These are phyloP conservation scores for Pseudomugil tenellus DNA, from an alignment of 2,797 vertebrate species.

Conservation along the genomic window DNA sequence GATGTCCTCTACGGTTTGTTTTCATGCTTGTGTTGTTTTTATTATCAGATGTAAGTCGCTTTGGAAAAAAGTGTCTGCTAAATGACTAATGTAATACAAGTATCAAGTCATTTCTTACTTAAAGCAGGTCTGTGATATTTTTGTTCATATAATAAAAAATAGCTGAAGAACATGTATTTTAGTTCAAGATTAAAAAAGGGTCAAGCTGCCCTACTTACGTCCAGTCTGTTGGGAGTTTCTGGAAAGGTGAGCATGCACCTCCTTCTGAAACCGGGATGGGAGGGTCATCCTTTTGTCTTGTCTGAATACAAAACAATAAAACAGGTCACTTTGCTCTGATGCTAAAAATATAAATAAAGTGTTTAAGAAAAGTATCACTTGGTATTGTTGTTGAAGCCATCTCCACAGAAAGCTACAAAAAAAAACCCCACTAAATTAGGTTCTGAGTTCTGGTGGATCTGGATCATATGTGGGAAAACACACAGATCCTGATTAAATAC, in stretches of 20 bases:
- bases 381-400: neutral
- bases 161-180: constrained; percentile 29
- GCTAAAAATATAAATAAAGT: neutral
- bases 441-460: neutral
- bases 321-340: constrained; percentile 6
- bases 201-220: constrained; percentile 76
- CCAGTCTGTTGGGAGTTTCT: constrained; percentile 81
- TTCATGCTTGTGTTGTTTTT: too few species aligned
- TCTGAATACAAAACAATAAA: constrained; percentile 59
- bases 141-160: neutral
- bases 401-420: neutral
- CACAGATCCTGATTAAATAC: neutral
- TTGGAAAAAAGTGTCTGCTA: too few species aligned
- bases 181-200: neutral
- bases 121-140: too few species aligned
- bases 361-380: neutral
- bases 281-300: constrained; percentile 83
- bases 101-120: too few species aligned
- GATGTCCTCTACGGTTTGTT: too few species aligned
- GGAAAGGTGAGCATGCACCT: constrained; percentile 86
- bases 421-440: neutral
- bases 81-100: too few species aligned
- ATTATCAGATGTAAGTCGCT: too few species aligned
- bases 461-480: neutral
- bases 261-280: constrained; percentile 89